Conservation (phyloP, 1,140 invertebrate genomes). For the Bombus superbus region DNA sequence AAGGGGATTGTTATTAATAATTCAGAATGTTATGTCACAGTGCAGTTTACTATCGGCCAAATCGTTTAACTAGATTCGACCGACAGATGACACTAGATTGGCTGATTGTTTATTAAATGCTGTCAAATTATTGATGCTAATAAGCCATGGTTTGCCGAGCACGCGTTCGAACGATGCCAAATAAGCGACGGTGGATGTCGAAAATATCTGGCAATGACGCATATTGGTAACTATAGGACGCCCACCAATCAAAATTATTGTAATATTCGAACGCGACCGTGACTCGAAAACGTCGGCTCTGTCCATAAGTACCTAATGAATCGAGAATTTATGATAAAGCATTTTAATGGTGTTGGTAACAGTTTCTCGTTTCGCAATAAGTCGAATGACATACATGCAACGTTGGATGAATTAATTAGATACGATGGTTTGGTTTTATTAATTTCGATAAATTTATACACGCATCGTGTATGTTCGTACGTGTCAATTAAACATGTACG, state of each 20-base stretch:
- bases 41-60: background rate
- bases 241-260: conserved; percentile 42
- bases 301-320: conserved; percentile 33
- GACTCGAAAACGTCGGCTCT: conserved; percentile 1
- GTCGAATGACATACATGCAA: background rate
- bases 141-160: conserved; percentile 23
- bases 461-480: background rate
- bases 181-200: conserved; percentile 38
- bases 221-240: conserved; percentile 15
- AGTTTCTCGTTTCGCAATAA: background rate
- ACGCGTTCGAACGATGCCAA: conserved; percentile 10
- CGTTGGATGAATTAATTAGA: background rate
- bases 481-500: background rate
- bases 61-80: conserved; percentile 20
- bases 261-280: conserved; percentile 20
- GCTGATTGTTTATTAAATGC: conserved; percentile 46
- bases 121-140: conserved; percentile 49
- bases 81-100: conserved; percentile 4
- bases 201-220: conserved; percentile 26
- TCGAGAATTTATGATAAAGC: background rate
- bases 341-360: background rate
- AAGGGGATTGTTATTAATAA: background rate
- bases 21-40: background rate
- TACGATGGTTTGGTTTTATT: background rate
- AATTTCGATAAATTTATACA: background rate